These are phyloP conservation scores for Dione juno DNA, from an alignment of 2,888 invertebrate genomes.

Conservation along the genomic window DNA sequence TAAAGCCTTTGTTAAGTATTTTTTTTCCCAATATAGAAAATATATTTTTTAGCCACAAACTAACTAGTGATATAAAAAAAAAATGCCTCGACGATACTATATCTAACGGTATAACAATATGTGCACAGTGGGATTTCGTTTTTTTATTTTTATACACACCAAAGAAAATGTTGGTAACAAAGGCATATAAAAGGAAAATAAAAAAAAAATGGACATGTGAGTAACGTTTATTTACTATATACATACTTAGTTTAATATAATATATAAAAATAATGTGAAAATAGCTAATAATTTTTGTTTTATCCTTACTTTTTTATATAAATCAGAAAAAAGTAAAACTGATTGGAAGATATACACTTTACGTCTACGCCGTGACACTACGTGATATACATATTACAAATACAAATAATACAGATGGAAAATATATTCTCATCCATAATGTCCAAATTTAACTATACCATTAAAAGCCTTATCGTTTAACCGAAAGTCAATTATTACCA, in stretches of 20 bases:
- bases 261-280: no score
- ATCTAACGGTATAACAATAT: not conserved
- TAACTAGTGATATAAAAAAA: conserved; percentile 22
- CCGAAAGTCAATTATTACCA: conserved; percentile 4
- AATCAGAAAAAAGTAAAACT: no score
- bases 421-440: no score
- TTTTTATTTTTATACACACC: not conserved
- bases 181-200: not conserved
- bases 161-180: not conserved
- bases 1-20: conserved; percentile 14
- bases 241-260: no score
- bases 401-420: no score
- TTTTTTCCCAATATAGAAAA: conserved; percentile 26
- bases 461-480: not conserved
- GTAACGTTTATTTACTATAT: no score
- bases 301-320: no score
- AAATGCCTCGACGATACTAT: conserved; percentile 4
- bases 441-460: not conserved
- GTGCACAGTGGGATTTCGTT: not conserved
- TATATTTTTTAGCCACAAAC: conserved; percentile 28
- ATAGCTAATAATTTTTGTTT: no score
- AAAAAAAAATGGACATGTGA: not conserved
- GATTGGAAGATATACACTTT: no score
- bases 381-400: no score
- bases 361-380: no score